A percentile compares a stretch with the other conserved stretches of the same genome.
Evolutionary conservation across 2,888 invertebrate species (phyloP).

Genomic region (Cistogaster globosa): DNA sequence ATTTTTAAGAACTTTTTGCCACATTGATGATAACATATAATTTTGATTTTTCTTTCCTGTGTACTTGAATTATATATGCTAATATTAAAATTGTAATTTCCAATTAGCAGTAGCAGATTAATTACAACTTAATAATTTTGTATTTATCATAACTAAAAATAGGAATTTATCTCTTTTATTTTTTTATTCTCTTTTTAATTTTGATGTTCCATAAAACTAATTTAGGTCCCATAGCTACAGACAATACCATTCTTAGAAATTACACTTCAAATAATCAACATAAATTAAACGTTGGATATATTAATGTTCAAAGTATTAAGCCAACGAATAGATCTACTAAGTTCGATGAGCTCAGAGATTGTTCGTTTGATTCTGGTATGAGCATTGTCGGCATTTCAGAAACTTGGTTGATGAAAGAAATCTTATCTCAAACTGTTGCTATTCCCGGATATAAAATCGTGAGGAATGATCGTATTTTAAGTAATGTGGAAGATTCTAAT

Average conservation of each 20-base stretch:
- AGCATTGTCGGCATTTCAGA: no score
- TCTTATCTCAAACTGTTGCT: neutral
- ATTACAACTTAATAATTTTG: no score
- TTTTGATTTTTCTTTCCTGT: neutral
- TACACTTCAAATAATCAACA: neutral
- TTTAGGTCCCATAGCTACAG: neutral
- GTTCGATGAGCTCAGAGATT: neutral
- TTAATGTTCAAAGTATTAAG: constrained; percentile 3
- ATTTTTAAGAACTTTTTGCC: neutral
- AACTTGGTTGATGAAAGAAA: neutral
- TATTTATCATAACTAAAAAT: no score
- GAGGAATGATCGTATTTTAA: neutral
- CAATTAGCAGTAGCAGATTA: no score
- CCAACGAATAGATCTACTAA: neutral
- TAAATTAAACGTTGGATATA: neutral
- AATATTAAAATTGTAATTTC: no score
- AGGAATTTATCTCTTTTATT: no score
- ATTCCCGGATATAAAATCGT: neutral
- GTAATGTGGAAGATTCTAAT: no score
- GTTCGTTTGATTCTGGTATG: no score
- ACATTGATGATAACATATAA: neutral
- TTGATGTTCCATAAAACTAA: neutral
- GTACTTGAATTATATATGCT: no score
- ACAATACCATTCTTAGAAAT: neutral
- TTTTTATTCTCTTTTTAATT: neutral